phyloP scores from a whole-genome alignment of 2,797 vertebrate species.

The Crax fasciolata region DNA sequence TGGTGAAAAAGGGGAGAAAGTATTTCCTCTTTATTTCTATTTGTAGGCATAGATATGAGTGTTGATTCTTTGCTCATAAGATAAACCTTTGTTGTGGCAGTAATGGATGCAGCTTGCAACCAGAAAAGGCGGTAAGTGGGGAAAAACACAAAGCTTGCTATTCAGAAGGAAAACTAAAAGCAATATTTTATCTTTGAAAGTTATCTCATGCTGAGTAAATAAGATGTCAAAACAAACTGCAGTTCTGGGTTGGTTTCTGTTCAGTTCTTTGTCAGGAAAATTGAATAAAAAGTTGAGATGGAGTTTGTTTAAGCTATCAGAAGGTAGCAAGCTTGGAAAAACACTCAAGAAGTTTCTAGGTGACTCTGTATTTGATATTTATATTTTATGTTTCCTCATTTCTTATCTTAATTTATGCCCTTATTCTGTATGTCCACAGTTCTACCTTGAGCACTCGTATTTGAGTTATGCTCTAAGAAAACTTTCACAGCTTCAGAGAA shows the following conservation, averaged over 20 bases:
- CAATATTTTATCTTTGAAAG: slow-evolving; percentile 13
- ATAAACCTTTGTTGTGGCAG: not conserved
- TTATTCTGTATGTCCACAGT: not conserved
- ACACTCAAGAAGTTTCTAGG: not conserved
- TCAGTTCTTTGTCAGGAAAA: slow-evolving; percentile 1
- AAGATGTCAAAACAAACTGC: not conserved
- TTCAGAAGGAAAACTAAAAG: slow-evolving; percentile 20
- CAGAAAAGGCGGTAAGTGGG: not conserved
- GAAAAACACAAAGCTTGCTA: not conserved
- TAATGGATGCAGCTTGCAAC: slow-evolving; percentile 6
- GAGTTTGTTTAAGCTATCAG: not conserved
- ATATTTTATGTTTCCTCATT: not conserved
- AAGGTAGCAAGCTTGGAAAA: not conserved
- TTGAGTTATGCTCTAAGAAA: not conserved
- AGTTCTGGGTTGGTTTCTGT: not conserved
- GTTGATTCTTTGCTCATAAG: not conserved
- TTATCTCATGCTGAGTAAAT: slow-evolving; percentile 2
- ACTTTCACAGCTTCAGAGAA: not conserved
- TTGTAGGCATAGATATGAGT: not conserved
- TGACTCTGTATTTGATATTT: not conserved
- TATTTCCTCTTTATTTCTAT: not conserved
- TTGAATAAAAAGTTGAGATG: not conserved
- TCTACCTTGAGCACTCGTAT: not conserved
- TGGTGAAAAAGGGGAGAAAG: not conserved
- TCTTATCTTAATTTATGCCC: not conserved